Conservation (phyloP, 2,888 invertebrate genomes). For the Acleris sparsana region DNA sequence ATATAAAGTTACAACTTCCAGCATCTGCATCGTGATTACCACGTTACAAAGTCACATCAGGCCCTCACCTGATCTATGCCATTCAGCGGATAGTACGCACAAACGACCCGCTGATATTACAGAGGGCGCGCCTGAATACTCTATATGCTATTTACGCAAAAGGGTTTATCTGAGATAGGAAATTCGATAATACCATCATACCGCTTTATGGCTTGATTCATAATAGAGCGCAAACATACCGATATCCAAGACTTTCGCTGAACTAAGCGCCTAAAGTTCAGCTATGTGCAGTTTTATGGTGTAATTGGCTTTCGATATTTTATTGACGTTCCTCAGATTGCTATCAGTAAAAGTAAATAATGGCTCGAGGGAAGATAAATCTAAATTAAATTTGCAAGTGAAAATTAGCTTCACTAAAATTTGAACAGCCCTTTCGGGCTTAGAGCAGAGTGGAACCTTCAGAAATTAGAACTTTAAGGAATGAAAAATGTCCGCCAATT, state of each 20-base stretch:
- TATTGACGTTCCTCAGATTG: slow-evolving; percentile 29
- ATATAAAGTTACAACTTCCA: slow-evolving; percentile 33
- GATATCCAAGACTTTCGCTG: slow-evolving; percentile 41
- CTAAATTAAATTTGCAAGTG: slow-evolving; percentile 31
- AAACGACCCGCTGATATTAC: slow-evolving; percentile 51
- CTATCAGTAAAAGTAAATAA: slow-evolving; percentile 30
- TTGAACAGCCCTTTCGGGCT: slow-evolving; percentile 31
- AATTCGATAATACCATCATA: slow-evolving; percentile 62
- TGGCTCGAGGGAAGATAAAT: slow-evolving; percentile 23
- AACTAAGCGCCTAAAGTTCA: slow-evolving; percentile 30
- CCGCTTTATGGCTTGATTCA: slow-evolving; percentile 57
- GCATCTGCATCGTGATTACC: slow-evolving; percentile 28
- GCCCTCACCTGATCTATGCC: slow-evolving; percentile 41
- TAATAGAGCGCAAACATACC: slow-evolving; percentile 54
- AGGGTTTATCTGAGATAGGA: slow-evolving; percentile 71
- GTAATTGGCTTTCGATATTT: slow-evolving; percentile 31
- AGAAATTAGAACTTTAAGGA: slow-evolving; percentile 32
- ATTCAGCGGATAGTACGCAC: slow-evolving; percentile 37
- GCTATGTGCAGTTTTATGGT: slow-evolving; percentile 34
- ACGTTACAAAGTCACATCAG: slow-evolving; percentile 15
- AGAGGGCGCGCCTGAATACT: slow-evolving; percentile 58
- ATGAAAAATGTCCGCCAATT: slow-evolving; percentile 29
- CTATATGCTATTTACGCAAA: slow-evolving; percentile 71
- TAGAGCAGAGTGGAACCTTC: slow-evolving; percentile 26
- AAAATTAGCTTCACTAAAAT: slow-evolving; percentile 25